A percentile compares a stretch with the other conserved stretches of the same genome.
phyloP scores from a whole-genome alignment of 2,888 invertebrate species.

The Andrena minutula region DNA sequence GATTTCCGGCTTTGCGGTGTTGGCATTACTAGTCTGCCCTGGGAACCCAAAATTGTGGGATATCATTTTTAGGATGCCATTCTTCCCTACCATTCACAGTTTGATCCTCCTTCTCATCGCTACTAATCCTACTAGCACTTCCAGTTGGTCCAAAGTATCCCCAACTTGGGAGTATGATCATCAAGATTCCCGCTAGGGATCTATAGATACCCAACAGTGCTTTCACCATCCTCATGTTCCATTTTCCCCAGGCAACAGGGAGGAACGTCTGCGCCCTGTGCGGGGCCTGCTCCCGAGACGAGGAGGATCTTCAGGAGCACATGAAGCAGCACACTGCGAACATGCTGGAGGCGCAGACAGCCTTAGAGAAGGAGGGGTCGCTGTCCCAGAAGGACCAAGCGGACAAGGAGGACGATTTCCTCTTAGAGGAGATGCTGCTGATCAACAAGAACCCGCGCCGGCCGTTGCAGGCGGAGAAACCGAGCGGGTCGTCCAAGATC shows the following conservation, averaged over 20 bases:
- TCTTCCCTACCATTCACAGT: no score
- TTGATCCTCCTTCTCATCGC: no score
- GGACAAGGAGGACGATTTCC: constrained; percentile 78
- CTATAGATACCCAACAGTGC: no score
- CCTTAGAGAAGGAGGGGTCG: constrained; percentile 17
- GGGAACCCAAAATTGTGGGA: no score
- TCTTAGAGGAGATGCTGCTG: constrained; percentile 81
- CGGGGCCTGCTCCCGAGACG: constrained; percentile 66
- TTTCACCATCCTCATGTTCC: neutral
- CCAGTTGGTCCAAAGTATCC: no score
- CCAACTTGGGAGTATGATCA: no score
- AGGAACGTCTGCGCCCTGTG: constrained; percentile 71
- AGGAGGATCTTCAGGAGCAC: constrained; percentile 72
- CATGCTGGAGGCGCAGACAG: constrained; percentile 66
- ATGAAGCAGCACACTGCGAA: constrained; percentile 76
- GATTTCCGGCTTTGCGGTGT: no score
- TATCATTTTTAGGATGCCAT: no score
- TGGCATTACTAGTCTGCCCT: no score
- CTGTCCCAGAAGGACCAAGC: constrained; percentile 46
- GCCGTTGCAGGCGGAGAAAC: constrained; percentile 40
- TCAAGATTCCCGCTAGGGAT: no score
- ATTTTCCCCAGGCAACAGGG: constrained; percentile 16
- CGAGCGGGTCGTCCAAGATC: constrained; percentile 69
- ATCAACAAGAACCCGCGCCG: constrained; percentile 76
- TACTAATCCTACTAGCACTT: no score